These are phyloP conservation scores for Okapia johnstoni DNA, from an alignment of 2,113 vertebrate genomes.

Conservation along the genomic window DNA sequence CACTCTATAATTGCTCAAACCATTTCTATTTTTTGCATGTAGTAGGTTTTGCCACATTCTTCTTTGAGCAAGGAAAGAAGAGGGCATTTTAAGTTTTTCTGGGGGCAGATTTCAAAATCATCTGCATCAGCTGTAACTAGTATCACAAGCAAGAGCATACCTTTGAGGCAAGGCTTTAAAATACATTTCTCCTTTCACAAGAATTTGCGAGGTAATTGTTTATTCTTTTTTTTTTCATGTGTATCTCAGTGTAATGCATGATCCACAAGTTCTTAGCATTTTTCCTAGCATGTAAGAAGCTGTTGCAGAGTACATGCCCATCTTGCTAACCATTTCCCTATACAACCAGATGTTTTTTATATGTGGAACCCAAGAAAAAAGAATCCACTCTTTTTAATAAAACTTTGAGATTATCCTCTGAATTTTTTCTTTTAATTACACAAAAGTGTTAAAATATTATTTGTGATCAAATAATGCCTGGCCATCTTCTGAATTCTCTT, in stretches of 20 bases:
- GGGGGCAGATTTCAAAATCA: slow-evolving; percentile 35
- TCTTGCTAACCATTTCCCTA: slow-evolving; percentile 1
- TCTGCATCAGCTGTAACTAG: neutral
- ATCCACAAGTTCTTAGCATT: neutral
- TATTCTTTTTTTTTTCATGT: neutral
- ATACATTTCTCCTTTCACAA: neutral
- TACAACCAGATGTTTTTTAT: no score
- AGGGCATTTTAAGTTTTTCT: neutral
- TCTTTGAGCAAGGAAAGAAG: slow-evolving; percentile 8
- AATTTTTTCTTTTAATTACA: slow-evolving; percentile 17
- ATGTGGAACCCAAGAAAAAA: neutral
- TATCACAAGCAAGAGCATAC: slow-evolving; percentile 9
- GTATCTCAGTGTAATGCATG: neutral
- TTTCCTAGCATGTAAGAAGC: neutral
- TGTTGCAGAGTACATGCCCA: no score
- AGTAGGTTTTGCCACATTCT: slow-evolving; percentile 24
- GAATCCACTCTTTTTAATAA: neutral
- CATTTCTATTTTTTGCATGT: slow-evolving; percentile 1
- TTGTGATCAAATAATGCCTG: neutral
- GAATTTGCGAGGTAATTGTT: neutral
- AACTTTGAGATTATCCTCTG: neutral
- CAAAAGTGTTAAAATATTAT: neutral
- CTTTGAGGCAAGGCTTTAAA: slow-evolving; percentile 27
- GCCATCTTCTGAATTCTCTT: neutral
- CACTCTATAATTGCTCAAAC: neutral